Conservation (phyloP, 2,888 invertebrate genomes). For the Ectemnius continuus region DNA sequence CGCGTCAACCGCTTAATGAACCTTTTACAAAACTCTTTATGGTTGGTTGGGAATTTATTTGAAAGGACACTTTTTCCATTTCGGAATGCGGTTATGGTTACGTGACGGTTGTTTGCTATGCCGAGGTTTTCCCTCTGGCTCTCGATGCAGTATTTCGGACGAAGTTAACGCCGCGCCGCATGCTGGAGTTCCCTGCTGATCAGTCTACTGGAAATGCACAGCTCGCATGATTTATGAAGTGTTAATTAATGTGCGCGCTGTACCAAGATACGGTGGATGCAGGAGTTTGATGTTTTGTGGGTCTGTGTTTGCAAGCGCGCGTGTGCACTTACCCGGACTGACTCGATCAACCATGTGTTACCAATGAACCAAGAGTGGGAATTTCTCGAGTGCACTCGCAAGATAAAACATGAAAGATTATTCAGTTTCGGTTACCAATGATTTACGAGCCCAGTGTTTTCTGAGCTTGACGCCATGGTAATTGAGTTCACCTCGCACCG, state of each 20-base stretch:
- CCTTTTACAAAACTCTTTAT: too few relatives aligned
- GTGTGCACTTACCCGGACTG: constrained; percentile 29
- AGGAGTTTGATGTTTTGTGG: constrained; percentile 25
- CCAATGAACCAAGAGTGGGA: constrained; percentile 7
- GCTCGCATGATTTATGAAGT: constrained; percentile 64
- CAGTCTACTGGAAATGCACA: constrained; percentile 57
- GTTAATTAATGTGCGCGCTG: constrained; percentile 58
- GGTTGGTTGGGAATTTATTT: too few relatives aligned
- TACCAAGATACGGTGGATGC: constrained; percentile 49
- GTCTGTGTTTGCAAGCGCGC: constrained; percentile 2
- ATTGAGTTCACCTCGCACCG: too few relatives aligned
- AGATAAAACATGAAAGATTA: constrained; percentile 15
- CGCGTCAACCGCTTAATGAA: too few relatives aligned
- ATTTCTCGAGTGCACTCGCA: constrained; percentile 16
- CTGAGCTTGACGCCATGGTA: too few relatives aligned
- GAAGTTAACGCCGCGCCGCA: constrained; percentile 55
- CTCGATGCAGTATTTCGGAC: constrained; percentile 33
- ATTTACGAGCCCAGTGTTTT: too few relatives aligned
- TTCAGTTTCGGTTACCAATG: too few relatives aligned
- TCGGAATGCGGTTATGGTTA: too few relatives aligned
- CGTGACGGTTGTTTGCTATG: too few relatives aligned
- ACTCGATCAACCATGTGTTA: constrained; percentile 37
- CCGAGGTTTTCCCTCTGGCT: background rate
- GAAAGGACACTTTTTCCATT: too few relatives aligned
- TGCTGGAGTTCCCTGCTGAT: constrained; percentile 52